phyloP scores from a whole-genome alignment of 2,797 vertebrate genomes.

The Sebastes itinus region DNA sequence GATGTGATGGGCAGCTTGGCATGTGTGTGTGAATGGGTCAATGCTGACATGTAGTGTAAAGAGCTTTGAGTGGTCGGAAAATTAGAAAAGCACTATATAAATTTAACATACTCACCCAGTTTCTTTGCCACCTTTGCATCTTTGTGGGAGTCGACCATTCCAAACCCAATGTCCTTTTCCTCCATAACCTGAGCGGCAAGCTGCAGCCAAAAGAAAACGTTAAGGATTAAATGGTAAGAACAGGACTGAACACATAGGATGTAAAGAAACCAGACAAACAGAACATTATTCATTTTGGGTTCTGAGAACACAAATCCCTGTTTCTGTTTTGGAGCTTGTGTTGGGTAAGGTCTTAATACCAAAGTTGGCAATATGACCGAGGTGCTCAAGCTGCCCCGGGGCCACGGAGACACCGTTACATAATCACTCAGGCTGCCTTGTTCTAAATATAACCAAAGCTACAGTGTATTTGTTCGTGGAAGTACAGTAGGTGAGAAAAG shows the following conservation, averaged over 20 bases:
- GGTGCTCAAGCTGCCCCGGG: slow-evolving; percentile 7
- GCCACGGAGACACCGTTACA: slow-evolving; percentile 57
- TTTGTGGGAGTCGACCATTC: slow-evolving; percentile 93
- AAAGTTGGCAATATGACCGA: slow-evolving; percentile 50
- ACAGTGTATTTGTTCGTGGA: slow-evolving; percentile 31
- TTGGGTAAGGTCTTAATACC: slow-evolving; percentile 8
- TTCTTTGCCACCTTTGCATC: slow-evolving; percentile 95
- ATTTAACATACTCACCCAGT: slow-evolving; percentile 80
- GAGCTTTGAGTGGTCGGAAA: too few relatives aligned
- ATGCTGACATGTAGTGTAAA: too few relatives aligned
- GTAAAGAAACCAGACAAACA: neutral
- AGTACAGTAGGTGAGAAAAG: slow-evolving; percentile 26
- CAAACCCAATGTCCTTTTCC: slow-evolving; percentile 92
- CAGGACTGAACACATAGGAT: neutral
- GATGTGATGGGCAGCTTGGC: too few relatives aligned
- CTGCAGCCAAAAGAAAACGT: slow-evolving; percentile 71
- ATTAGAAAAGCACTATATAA: too few relatives aligned
- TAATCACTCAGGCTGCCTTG: slow-evolving; percentile 44
- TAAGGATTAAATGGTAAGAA: neutral
- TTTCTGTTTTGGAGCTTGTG: neutral
- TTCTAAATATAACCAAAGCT: slow-evolving; percentile 68
- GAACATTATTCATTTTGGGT: neutral
- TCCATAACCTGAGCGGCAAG: slow-evolving; percentile 95
- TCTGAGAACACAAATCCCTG: neutral
- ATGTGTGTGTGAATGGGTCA: too few relatives aligned